These are phyloP conservation scores for Coreoperca whiteheadi DNA, from an alignment of 2,113 vertebrate species.

Conservation along the genomic window DNA sequence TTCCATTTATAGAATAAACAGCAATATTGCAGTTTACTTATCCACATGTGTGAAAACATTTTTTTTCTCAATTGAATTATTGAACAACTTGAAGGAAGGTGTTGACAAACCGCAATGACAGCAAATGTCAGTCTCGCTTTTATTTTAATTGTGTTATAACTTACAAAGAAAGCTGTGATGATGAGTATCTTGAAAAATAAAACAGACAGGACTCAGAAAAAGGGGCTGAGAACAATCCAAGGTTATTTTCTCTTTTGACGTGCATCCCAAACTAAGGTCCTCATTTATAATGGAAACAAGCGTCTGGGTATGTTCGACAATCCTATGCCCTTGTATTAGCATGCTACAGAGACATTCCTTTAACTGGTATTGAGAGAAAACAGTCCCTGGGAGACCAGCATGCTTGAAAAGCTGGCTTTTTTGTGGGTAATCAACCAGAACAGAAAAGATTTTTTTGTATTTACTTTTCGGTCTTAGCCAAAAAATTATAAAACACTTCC, in stretches of 20 bases:
- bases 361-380: slow-evolving; percentile 51
- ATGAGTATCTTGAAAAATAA: not conserved
- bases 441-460: not conserved
- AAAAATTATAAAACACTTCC: not conserved
- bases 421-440: slow-evolving; percentile 14
- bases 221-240: slow-evolving; percentile 3
- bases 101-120: slow-evolving; percentile 15
- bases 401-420: slow-evolving; percentile 35
- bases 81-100: slow-evolving; percentile 29
- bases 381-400: slow-evolving; percentile 24
- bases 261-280: slow-evolving; percentile 23
- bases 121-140: not conserved
- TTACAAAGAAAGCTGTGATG: not conserved
- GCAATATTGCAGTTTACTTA: slow-evolving; percentile 17
- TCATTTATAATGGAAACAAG: slow-evolving; percentile 56
- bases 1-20: slow-evolving; percentile 55
- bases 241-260: slow-evolving; percentile 23
- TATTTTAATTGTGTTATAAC: not conserved
- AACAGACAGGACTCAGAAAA: not conserved
- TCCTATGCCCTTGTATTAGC: slow-evolving; percentile 50
- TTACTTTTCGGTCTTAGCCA: not conserved
- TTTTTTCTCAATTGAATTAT: slow-evolving; percentile 19
- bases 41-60: slow-evolving; percentile 14
- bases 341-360: slow-evolving; percentile 40
- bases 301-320: slow-evolving; percentile 43